Base-by-base conservation (phyloP, 2,888 invertebrate species). In the Loripinus fragilis region DNA sequence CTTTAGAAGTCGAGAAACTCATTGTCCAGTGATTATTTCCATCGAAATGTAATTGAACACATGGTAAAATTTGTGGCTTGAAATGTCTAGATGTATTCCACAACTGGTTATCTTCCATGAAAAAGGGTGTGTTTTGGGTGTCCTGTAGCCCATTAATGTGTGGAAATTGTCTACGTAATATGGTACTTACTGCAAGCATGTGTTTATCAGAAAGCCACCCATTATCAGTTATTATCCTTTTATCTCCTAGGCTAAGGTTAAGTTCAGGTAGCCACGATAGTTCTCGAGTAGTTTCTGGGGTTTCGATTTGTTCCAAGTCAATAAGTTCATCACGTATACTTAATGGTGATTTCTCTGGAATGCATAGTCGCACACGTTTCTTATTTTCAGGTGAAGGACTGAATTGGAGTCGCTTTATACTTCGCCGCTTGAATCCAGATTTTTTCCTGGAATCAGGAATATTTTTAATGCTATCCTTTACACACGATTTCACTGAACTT, bases 121-220 rank as follows among this genome's bases (percentile, higher is more conserved):
- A 67, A 42, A 38, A 67, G 1, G 67, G 67, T 12, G 67, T 41
- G 28, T 38, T 67, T 41, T 35, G 33, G 10, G 41, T 67, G 28
- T 41, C 67, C 42, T 67, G 67, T 12, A 67, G 42, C 28, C 41
- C 67, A 23, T 67, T 67, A 41, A 67, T 67, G 3, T 67, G 41
- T 23, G 41, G 25, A 45, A 42, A 67, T 45, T 38, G 41, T 41
- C 15, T 10, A 2, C 28, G 2, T 67, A 67, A 28, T 28, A 67
- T 23, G 12, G 12, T 41, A 28, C 28, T 67, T 17, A 67, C 67
- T 1, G 67, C 67, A 1, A 25, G 20, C 67, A 67, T 67, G n/a
- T 67, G 67, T 23, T 67, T 67, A 42, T 67, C 67, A n/a, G 41
- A 20, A 2, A 67, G 23, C 67, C 67, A 67, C 67, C 42, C 28